A percentile compares a stretch with the other conserved stretches of the same genome.
phyloP scores from a whole-genome alignment of 2,113 vertebrate species.

The Cyanoliseus patagonus region DNA sequence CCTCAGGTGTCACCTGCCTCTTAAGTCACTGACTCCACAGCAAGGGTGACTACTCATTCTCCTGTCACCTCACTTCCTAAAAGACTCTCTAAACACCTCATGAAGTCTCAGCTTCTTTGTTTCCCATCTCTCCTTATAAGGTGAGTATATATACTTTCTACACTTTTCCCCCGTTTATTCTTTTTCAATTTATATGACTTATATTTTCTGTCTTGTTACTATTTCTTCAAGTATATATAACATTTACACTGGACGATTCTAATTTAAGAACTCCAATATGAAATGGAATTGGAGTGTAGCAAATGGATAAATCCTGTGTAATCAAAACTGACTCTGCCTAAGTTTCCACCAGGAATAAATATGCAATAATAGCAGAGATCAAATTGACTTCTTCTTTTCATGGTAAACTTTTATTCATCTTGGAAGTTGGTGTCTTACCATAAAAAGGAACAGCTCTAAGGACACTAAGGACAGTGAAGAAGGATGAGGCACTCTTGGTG shows the following conservation, averaged over 20 bases:
- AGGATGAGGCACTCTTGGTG: neutral
- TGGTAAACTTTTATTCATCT: neutral
- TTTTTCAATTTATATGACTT: neutral
- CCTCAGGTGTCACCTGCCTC: neutral
- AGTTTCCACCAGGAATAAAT: neutral
- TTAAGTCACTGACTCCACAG: neutral
- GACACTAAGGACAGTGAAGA: neutral
- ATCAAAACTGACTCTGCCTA: neutral
- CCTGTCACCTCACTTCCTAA: neutral
- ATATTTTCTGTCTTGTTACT: neutral
- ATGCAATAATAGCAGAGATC: neutral
- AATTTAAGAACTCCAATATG: neutral
- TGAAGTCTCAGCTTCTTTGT: neutral
- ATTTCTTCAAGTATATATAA: neutral
- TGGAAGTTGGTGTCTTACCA: neutral
- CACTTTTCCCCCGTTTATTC: neutral
- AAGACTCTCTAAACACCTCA: neutral
- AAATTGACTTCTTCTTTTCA: neutral
- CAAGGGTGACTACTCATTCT: neutral
- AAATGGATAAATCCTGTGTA: conserved; percentile 1
- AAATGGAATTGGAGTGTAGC: neutral
- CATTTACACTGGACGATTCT: neutral
- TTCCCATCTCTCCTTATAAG: neutral
- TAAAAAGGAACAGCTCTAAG: neutral
- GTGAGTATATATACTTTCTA: neutral